Conservation (phyloP, 2,797 vertebrate genomes). For the Pitangus sulphuratus region DNA sequence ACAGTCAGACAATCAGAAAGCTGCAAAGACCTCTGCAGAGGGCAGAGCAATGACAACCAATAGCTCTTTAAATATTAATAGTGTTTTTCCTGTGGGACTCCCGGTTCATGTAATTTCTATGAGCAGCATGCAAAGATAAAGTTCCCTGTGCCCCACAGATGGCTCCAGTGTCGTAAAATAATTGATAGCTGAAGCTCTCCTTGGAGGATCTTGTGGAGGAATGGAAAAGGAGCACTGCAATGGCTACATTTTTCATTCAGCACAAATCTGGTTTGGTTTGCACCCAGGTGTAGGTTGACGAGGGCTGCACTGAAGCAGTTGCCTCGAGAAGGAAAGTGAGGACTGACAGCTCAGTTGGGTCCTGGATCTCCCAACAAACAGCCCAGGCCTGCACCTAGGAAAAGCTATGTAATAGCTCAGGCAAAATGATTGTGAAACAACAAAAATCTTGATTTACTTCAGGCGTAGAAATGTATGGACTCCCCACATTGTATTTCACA, state of each 20-base stretch:
- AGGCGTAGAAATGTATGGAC: neutral
- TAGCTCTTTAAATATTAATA: constrained; percentile 57
- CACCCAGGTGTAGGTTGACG: neutral
- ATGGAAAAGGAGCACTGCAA: neutral
- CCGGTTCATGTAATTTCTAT: neutral
- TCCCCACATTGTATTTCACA: constrained; percentile 4
- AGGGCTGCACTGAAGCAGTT: neutral
- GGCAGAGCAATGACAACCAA: constrained; percentile 31
- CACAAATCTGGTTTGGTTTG: neutral
- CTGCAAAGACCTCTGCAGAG: neutral
- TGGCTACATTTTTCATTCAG: neutral
- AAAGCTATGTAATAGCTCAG: neutral
- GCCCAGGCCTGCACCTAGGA: neutral
- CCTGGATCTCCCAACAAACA: neutral
- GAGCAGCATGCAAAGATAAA: neutral
- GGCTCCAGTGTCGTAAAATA: constrained; percentile 38
- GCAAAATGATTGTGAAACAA: constrained; percentile 12
- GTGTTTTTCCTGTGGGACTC: constrained; percentile 10
- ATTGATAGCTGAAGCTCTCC: constrained; percentile 19
- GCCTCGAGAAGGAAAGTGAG: neutral
- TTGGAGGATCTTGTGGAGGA: neutral
- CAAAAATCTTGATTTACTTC: constrained; percentile 17
- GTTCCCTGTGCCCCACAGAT: neutral
- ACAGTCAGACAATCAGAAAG: neutral
- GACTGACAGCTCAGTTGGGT: neutral